These are phyloP conservation scores for Pagetopsis macropterus DNA, from an alignment of 2,797 vertebrate species.

Conservation along the genomic window DNA sequence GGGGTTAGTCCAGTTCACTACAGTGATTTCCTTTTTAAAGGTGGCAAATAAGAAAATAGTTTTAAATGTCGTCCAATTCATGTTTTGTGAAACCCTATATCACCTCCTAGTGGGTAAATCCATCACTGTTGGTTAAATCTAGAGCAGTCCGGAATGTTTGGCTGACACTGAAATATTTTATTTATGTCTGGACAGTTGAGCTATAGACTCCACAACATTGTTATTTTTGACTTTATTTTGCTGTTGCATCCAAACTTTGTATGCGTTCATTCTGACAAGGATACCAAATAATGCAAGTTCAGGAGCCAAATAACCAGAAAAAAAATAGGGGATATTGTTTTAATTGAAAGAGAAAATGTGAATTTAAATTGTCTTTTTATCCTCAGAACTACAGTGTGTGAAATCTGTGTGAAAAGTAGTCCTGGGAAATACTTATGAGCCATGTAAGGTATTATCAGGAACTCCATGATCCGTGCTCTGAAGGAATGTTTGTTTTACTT, in stretches of 20 bases:
- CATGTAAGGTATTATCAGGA: conserved; percentile 43
- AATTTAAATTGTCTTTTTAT: background rate
- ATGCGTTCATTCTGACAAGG: background rate
- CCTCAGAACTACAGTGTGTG: conserved; percentile 2
- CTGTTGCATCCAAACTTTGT: background rate
- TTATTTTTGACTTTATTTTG: background rate
- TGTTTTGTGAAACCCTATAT: conserved; percentile 4
- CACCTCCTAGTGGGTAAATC: conserved; percentile 35
- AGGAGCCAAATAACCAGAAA: background rate
- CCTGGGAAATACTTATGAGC: conserved; percentile 17
- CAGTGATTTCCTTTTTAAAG: background rate
- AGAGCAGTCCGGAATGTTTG: background rate
- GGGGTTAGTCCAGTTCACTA: background rate
- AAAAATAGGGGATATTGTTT: no score
- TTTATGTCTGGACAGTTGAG: background rate
- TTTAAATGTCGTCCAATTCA: background rate
- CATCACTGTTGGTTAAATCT: conserved; percentile 2
- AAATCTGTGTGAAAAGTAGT: conserved; percentile 24
- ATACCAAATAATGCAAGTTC: background rate
- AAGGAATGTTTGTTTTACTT: conserved; percentile 57
- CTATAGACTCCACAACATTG: background rate
- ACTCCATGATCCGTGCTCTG: conserved; percentile 27
- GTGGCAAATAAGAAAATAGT: background rate
- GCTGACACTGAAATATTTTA: background rate
- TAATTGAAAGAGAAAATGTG: no score